Conservation (phyloP, 2,888 invertebrate genomes). For the Thera britannica region DNA sequence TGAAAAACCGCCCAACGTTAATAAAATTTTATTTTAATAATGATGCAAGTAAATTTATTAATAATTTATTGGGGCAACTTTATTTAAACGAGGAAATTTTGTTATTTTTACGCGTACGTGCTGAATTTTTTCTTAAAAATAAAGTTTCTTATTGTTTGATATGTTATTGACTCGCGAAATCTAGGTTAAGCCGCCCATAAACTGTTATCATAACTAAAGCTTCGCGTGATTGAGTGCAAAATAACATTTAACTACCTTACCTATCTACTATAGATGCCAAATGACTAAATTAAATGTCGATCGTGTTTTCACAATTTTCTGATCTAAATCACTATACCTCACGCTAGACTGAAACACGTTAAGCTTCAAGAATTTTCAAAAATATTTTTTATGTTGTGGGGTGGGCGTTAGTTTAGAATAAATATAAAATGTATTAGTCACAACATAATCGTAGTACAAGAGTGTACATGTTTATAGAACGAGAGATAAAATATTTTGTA, state of each 20-base stretch:
- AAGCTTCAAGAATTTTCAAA: too few relatives aligned
- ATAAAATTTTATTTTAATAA: background rate
- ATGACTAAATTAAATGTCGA: background rate
- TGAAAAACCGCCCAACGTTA: background rate
- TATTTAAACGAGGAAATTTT: conserved; percentile 5
- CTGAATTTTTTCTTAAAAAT: conserved; percentile 30
- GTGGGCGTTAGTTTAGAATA: background rate
- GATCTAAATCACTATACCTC: too few relatives aligned
- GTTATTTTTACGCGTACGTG: background rate
- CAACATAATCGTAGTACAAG: background rate
- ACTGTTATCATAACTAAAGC: conserved; percentile 64
- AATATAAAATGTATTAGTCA: background rate
- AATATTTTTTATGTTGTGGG: background rate
- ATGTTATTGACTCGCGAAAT: conserved; percentile 50
- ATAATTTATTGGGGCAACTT: conserved; percentile 1
- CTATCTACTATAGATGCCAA: background rate
- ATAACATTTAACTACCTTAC: conserved; percentile 40
- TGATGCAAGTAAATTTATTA: background rate
- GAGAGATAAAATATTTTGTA: conserved; percentile 4
- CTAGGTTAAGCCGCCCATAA: conserved; percentile 67
- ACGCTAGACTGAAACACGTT: too few relatives aligned
- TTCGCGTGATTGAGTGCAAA: conserved; percentile 48
- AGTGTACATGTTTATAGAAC: background rate
- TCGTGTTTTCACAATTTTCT: background rate
- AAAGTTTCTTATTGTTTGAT: conserved; percentile 40